Evolutionary conservation across 2,113 vertebrate genomes (phyloP).

Genomic region (Athene cunicularia): DNA sequence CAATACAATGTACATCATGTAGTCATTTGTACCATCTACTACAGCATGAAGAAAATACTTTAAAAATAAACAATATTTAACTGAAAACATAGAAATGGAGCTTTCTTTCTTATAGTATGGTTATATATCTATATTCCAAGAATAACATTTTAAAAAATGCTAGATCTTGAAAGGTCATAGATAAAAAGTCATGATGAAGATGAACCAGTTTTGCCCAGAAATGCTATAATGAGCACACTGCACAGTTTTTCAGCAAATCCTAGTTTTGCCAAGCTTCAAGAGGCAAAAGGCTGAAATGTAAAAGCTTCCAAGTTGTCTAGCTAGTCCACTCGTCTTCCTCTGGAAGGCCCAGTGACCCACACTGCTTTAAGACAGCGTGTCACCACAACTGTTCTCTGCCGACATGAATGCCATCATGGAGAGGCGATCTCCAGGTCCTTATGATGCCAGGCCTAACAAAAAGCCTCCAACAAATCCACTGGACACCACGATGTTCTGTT

Average conservation of each 20-base stretch:
- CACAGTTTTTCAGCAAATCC: constrained; percentile 70
- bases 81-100: constrained; percentile 11
- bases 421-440: constrained; percentile 50
- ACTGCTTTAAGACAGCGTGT: background rate
- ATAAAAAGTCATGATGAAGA: constrained; percentile 57
- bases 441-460: constrained; percentile 93
- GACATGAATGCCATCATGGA: background rate
- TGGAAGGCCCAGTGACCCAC: constrained; percentile 1
- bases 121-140: constrained; percentile 46
- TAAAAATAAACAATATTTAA: constrained; percentile 65
- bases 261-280: constrained; percentile 71
- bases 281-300: constrained; percentile 72
- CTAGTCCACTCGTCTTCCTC: constrained; percentile 34
- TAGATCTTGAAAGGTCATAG: constrained; percentile 66
- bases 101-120: constrained; percentile 14
- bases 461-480: constrained; percentile 97
- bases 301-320: constrained; percentile 59
- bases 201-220: constrained; percentile 71
- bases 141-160: constrained; percentile 54
- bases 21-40: constrained; percentile 39
- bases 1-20: constrained; percentile 33
- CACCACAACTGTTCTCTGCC: background rate
- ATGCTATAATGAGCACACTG: constrained; percentile 69
- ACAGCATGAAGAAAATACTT: constrained; percentile 65
- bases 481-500: constrained; percentile 95